phyloP scores from a whole-genome alignment of 2,113 vertebrate genomes.

The Philantomba maxwellii region DNA sequence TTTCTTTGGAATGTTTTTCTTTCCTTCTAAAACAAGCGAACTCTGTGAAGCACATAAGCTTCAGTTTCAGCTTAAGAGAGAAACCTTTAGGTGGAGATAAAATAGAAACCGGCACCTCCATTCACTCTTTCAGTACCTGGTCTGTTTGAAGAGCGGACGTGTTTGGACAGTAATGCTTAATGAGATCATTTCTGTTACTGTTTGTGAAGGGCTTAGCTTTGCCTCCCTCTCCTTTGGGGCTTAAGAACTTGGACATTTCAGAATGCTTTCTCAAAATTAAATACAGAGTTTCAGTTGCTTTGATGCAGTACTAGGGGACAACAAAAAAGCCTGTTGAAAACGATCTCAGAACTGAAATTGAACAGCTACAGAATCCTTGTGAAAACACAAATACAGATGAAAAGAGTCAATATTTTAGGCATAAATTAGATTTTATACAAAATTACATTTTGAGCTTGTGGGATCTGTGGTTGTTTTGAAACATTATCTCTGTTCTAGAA shows the following conservation, averaged over 20 bases:
- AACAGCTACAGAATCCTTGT: neutral
- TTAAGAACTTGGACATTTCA: constrained; percentile 26
- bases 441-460: neutral
- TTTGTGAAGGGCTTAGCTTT: constrained; percentile 17
- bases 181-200: constrained; percentile 20
- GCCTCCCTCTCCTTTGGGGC: constrained; percentile 2
- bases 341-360: neutral
- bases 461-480: neutral
- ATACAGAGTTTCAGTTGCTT: neutral
- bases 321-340: neutral
- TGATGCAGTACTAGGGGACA: neutral
- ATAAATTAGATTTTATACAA: neutral
- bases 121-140: neutral
- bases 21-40: constrained; percentile 1
- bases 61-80: neutral
- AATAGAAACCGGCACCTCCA: neutral
- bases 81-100: constrained; percentile 12
- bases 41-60: neutral
- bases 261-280: constrained; percentile 37
- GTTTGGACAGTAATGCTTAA: constrained; percentile 21
- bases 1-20: constrained; percentile 28
- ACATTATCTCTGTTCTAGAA: constrained; percentile 3
- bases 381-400: neutral
- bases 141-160: constrained; percentile 16
- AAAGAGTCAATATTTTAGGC: neutral